Evolutionary conservation across 1,140 invertebrate species (phyloP), one percentile per base, ranked within the genome.

Genomic region (Calliopsis andreniformis): DNA sequence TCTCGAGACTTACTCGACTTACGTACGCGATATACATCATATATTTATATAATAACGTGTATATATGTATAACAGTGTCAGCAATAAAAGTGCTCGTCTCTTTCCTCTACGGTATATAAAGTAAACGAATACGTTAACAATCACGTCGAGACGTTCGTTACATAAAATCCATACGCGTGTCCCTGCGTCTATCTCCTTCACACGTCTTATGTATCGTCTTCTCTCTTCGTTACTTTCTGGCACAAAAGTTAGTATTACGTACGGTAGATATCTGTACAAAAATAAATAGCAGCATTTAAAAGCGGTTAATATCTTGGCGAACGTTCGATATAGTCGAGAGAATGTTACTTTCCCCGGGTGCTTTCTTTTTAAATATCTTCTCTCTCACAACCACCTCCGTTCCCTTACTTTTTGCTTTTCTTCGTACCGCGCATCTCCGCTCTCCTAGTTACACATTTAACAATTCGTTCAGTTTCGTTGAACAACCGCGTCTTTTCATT

Each of bases 241-340:
- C 88, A 87, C 85, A 87, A 83, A 86, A 73, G 79, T 88, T 82
- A 85, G 82, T 72, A 67, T 84, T 61, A 71, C 63, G 56, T 68
- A 83, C 58, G 76, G 81, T 86, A 83, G 84, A 87, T 39, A 10
- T 89, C 83, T 89, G 80, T 89, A 90, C 80, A 90, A 90, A 90
- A 90, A 90, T 90, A 90, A 90, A 88, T 86, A 79, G 80, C 80
- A 84, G 73, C 77, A 80, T 80, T 84, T 83, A 62, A 47, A 87
- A 86, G 69, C 81, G 79, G 69, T 56, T 47, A 25, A 39, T n/a
- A n/a, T 39, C 47, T 64, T 64, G 35, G 35, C 59, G 28, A 35
- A 42, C 25, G 18, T 62, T 25, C 28, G 23, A 28, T 39, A 59
- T 5, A 25, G 39, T 18, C 47, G 47, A 55, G 47, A 53, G 64